Conservation (phyloP, 2,113 vertebrate species). For the Baryphthengus martii region DNA sequence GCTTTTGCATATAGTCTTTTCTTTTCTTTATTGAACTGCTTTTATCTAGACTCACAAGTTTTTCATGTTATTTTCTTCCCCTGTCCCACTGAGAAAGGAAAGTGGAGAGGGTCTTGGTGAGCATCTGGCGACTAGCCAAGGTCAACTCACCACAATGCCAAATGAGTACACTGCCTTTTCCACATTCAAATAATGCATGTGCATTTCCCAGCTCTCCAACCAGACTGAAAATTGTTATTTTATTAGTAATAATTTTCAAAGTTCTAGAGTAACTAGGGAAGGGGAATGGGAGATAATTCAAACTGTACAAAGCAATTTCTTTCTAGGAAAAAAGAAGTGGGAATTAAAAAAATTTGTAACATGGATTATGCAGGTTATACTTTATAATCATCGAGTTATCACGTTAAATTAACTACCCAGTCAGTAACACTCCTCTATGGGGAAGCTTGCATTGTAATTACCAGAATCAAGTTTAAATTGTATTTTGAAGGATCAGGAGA, state of each 20-base stretch:
- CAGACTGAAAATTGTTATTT: not conserved
- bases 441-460: constrained; percentile 25
- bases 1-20: not conserved
- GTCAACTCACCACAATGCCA: not conserved
- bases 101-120: not conserved
- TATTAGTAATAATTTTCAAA: not conserved
- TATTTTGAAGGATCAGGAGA: constrained; percentile 9
- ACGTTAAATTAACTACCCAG: constrained; percentile 8
- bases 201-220: not conserved
- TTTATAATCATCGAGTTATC: constrained; percentile 9
- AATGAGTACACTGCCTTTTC: not conserved
- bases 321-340: not conserved
- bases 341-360: not conserved
- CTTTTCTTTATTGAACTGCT: not conserved
- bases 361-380: not conserved
- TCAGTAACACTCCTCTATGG: not conserved
- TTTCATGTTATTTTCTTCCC: not conserved
- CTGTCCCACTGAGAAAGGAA: not conserved
- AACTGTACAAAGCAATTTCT: not conserved
- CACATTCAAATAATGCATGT: not conserved
- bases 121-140: not conserved
- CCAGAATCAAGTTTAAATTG: not conserved
- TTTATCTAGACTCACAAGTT: not conserved
- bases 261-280: not conserved
- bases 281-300: not conserved